Percentiles rank a stretch among this genome's conserved stretches.
phyloP scores from a whole-genome alignment of 1,140 invertebrate species.

The Drosophila orosa region DNA sequence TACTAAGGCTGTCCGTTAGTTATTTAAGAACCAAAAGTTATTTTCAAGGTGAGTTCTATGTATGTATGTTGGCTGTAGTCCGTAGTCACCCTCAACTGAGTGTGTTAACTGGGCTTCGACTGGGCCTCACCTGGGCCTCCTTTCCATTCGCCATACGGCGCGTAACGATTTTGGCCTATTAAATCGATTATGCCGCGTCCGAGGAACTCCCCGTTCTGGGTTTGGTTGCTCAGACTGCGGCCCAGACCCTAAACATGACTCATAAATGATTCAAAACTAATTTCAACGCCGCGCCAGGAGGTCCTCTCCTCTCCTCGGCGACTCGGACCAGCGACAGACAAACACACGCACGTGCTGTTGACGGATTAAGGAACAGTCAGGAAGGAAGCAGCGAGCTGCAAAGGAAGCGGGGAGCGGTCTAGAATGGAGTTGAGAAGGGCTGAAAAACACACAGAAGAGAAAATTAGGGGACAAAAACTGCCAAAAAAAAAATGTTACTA shows the following conservation, averaged over 20 bases:
- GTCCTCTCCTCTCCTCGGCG: constrained; percentile 38
- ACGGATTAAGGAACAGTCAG: constrained; percentile 63
- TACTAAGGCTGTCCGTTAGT: constrained; percentile 98
- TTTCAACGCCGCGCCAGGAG: constrained; percentile 71
- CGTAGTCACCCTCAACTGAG: neutral
- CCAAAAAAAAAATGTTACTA: neutral
- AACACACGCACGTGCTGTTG: constrained; percentile 64
- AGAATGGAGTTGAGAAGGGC: neutral
- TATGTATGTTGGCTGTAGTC: neutral
- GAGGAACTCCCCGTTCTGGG: constrained; percentile 41
- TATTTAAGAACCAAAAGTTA: constrained; percentile 99
- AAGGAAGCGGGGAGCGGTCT: constrained; percentile 22
- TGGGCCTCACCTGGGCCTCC: neutral
- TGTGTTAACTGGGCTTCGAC: neutral
- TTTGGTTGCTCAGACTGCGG: constrained; percentile 24
- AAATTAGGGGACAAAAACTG: neutral
- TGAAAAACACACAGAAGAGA: neutral
- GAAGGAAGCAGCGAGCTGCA: constrained; percentile 39
- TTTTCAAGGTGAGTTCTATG: constrained; percentile 94
- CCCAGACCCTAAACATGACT: constrained; percentile 75
- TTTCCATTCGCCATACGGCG: constrained; percentile 55
- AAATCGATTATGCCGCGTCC: constrained; percentile 72
- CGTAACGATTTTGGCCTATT: constrained; percentile 72
- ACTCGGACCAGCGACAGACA: constrained; percentile 30
- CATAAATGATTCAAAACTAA: constrained; percentile 83